Evolutionary conservation across 1,140 invertebrate genomes (phyloP), one percentile per base, ranked within the genome.

Genomic region (Magallana ariakensis): DNA sequence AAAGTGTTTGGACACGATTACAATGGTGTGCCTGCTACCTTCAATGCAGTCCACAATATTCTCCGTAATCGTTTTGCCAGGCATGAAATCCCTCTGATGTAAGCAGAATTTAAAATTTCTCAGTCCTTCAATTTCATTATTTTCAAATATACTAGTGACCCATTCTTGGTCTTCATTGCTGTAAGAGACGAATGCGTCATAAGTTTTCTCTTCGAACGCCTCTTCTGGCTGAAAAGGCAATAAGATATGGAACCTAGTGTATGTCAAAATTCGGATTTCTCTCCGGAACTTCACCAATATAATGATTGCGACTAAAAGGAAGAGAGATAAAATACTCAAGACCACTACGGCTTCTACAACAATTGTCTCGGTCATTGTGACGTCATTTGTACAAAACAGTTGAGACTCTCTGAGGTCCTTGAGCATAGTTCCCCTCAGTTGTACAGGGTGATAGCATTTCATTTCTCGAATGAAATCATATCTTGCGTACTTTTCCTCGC

Each of bases 11-110:
- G 98, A 98, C 10, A 99, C 95, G 86, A 99, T 96, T 96, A 99
- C 97, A 62, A 99, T 97, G n/a, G 98, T 98, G 84, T 98, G 96
- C 85, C 97, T 95, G 84, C 97, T 98, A 60, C 97, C 97, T 93
- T 99, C 98, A 9, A 98, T 97, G 33, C 97, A 97, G 94, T 98
- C 97, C 85, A 97, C 96, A 90, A 99, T 98, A 56, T 98, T 98
- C 92, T 99, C 98, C 80, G 97, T 96, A 88, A 98, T 93, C 6
- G 92, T 91, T 55, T 90, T 91, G 5, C 93, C 93, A 0, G 90
- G 89, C 46, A 92, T 88, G 82, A 93, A 93, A 66, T 93, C 92
- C 66, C 92, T 86, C 53, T 93, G 92, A 75, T 93, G 93, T n/a
- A 93, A 85, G 87, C 93, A 93, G 84, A 93, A 90, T 75, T 86